Percentiles rank a stretch among this genome's conserved stretches.
Conservation (phyloP, 2,797 vertebrate species). For the Lagorchestes hirsutus region DNA sequence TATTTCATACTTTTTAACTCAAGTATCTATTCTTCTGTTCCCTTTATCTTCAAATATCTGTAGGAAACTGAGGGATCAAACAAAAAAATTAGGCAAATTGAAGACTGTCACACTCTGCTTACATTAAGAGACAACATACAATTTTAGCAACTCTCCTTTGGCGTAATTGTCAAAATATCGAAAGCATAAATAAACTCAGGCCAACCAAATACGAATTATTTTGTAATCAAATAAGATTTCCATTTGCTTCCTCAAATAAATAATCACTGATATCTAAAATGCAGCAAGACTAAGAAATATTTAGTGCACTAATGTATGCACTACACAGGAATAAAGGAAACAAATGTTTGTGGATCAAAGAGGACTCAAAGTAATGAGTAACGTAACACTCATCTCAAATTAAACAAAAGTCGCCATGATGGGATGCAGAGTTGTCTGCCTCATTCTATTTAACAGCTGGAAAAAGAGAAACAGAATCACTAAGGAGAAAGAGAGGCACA, state of each 20-base stretch:
- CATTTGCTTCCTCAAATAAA: slow-evolving; percentile 72
- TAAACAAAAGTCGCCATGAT: slow-evolving; percentile 77
- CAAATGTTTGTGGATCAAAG: slow-evolving; percentile 67
- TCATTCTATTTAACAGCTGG: slow-evolving; percentile 51
- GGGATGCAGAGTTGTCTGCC: slow-evolving; percentile 49
- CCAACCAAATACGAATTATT: slow-evolving; percentile 76
- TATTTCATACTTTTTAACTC: slow-evolving; percentile 24
- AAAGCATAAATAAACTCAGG: slow-evolving; percentile 70
- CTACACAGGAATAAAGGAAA: slow-evolving; percentile 67
- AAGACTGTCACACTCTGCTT: slow-evolving; percentile 66
- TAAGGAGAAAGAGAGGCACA: background rate
- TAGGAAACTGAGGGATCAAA: slow-evolving; percentile 62
- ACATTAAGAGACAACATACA: slow-evolving; percentile 70
- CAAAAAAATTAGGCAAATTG: slow-evolving; percentile 47
- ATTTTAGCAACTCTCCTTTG: slow-evolving; percentile 69
- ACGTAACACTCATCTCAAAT: slow-evolving; percentile 69
- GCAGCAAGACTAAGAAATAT: slow-evolving; percentile 59
- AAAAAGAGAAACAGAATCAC: slow-evolving; percentile 50
- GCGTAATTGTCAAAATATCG: slow-evolving; percentile 72
- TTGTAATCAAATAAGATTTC: slow-evolving; percentile 73
- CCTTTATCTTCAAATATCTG: slow-evolving; percentile 51
- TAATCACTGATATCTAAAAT: slow-evolving; percentile 72
- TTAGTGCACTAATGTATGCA: slow-evolving; percentile 57
- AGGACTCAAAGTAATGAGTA: slow-evolving; percentile 44
- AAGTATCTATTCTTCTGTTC: slow-evolving; percentile 34